Evolutionary conservation across 2,113 vertebrate genomes (phyloP), one percentile per base, ranked within the genome.

Genomic region (Xerus inauris): DNA sequence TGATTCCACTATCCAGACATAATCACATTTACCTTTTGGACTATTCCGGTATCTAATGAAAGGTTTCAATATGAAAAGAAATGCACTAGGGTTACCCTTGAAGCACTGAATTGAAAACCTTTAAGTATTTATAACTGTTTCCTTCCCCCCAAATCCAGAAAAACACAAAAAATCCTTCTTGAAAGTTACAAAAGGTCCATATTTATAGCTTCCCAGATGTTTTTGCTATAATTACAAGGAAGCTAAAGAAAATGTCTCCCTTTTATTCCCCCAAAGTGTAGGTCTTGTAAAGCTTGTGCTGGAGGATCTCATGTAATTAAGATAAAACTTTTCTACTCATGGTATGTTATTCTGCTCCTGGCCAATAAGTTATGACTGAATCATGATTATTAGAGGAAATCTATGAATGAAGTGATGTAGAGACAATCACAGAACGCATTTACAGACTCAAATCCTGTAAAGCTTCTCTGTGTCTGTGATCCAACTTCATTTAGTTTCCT

Each of bases 11-110:
- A 54, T 94, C 9, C 2, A 89, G 19, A 76, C 24, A 76, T 26
- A 92, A 87, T 64, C 6, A 65, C 16, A 6, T 22, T 69, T 95
- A 57, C 6, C 42, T 84, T 91, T 91, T 38, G 12, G 30, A 6
- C 3, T 94, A 64, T 86, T 95, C 49, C 14, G 64, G 12, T 71
- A 85, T 82, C 87, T 94, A 95, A 62, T 89, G 57, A 91, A 93
- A 64, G 8, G 7, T 82, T 79, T 71, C 93, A 91, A 69, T 67
- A 86, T 86, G 24, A 82, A 12, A 89, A 87, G 64, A 86, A 91
- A 17, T 89, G 0, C 62, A 94, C 45, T 71, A 73, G 7, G 57
- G 24, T 42, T 16, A 64, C 30, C n/a, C 24, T 49, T 96, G 14
- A 86, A 89, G 40, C 26, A 4, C n/a, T 35, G 8, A 79, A 80